phyloP scores from a whole-genome alignment of 2,888 invertebrate genomes.

The Agriotes lineatus region DNA sequence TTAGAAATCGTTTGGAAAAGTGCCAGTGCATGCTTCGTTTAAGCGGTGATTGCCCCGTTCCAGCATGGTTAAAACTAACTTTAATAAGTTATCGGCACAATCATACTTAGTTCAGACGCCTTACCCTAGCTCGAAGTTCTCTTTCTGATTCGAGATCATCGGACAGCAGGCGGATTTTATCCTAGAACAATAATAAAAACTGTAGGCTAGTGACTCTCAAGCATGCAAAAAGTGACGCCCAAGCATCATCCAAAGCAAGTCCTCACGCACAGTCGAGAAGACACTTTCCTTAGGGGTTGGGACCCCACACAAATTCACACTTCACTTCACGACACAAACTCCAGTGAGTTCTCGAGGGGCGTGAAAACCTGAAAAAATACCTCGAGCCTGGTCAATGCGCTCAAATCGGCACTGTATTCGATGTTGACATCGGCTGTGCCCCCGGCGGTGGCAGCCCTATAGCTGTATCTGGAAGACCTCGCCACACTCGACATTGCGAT shows the following conservation, averaged over 20 bases:
- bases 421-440: constrained; percentile 90
- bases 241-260: no score
- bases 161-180: constrained; percentile 99
- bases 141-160: constrained; percentile 99
- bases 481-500: constrained; percentile 56
- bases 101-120: constrained; percentile 59
- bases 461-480: constrained; percentile 91
- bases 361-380: no score
- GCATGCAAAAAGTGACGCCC: no score
- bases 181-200: constrained; percentile 81
- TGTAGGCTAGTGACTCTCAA: no score
- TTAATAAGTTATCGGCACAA: no score
- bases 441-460: constrained; percentile 88
- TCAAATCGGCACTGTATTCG: constrained; percentile 94
- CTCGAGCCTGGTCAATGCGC: constrained; percentile 95
- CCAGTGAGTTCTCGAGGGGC: no score
- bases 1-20: constrained; percentile 15
- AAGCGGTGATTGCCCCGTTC: constrained; percentile 21
- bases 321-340: no score
- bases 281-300: no score
- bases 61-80: no score
- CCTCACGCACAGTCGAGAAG: no score
- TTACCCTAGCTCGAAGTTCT: constrained; percentile 99
- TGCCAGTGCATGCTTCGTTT: constrained; percentile 21
- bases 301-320: no score